Conservation (phyloP, 1,140 invertebrate species). For the Chironomus striatipennis region DNA sequence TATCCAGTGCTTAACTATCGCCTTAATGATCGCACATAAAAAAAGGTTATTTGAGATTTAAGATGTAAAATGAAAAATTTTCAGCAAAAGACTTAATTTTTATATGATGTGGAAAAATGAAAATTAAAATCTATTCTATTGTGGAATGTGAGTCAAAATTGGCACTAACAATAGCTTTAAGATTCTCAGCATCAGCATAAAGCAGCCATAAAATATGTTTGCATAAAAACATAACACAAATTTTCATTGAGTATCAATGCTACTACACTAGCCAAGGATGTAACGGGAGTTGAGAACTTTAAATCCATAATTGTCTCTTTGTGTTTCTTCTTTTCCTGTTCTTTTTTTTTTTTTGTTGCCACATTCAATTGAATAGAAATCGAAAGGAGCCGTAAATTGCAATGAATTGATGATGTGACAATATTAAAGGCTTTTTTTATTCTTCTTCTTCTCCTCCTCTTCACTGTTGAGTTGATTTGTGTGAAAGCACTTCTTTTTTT, state of each 20-base stretch:
- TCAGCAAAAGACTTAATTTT: too few relatives aligned
- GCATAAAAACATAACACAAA: background rate
- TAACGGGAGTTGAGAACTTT: background rate
- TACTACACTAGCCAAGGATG: background rate
- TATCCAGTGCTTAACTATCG: too few relatives aligned
- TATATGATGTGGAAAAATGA: too few relatives aligned
- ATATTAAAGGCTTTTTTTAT: background rate
- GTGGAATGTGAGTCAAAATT: too few relatives aligned
- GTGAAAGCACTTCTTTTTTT: background rate
- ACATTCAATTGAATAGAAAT: background rate
- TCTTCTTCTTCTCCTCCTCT: too few relatives aligned
- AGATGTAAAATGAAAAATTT: too few relatives aligned
- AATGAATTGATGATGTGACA: constrained; percentile 7
- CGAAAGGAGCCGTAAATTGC: background rate
- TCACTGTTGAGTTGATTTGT: background rate
- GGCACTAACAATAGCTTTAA: too few relatives aligned
- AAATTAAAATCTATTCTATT: too few relatives aligned
- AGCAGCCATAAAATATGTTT: background rate
- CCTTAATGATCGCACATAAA: too few relatives aligned
- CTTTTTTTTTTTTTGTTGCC: background rate
- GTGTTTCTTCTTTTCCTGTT: background rate
- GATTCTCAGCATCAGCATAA: too few relatives aligned
- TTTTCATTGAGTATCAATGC: background rate
- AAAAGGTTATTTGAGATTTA: too few relatives aligned
- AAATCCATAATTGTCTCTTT: background rate